Conservation (phyloP, 2,888 invertebrate species). For the Formica aserva region DNA sequence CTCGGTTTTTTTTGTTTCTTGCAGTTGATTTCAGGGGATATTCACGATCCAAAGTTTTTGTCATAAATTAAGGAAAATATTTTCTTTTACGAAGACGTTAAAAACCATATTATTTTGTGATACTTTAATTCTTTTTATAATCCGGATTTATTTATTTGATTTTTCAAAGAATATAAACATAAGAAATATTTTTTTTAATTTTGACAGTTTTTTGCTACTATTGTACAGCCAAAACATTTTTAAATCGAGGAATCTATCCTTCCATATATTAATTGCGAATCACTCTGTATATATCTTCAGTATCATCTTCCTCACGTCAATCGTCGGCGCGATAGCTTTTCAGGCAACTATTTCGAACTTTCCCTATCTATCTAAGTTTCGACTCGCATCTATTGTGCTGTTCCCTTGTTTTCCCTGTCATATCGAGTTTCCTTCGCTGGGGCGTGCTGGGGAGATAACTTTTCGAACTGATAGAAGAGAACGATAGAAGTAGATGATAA, state of each 20-base stretch:
- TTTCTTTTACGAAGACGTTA: too few relatives aligned
- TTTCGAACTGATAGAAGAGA: conserved; percentile 56
- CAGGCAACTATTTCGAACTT: conserved; percentile 24
- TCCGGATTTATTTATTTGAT: too few relatives aligned
- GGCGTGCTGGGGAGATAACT: conserved; percentile 57
- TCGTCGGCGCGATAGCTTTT: conserved; percentile 28
- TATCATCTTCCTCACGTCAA: not conserved
- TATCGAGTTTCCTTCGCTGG: conserved; percentile 34
- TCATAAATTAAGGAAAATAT: too few relatives aligned
- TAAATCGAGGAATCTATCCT: not conserved
- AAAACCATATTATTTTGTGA: too few relatives aligned
- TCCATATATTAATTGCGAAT: conserved; percentile 5
- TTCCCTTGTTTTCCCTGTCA: conserved; percentile 21
- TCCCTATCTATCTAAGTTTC: conserved; percentile 6
- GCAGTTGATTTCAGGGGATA: too few relatives aligned
- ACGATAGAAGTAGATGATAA: conserved; percentile 46
- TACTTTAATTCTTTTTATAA: too few relatives aligned
- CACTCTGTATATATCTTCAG: not conserved
- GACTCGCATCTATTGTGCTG: conserved; percentile 9
- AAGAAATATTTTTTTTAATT: too few relatives aligned
- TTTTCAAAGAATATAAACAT: too few relatives aligned
- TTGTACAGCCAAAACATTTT: too few relatives aligned
- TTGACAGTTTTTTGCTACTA: too few relatives aligned
- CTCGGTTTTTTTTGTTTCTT: too few relatives aligned
- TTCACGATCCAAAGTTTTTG: too few relatives aligned